Percentiles rank a stretch among this genome's conserved stretches.
phyloP scores from a whole-genome alignment of 1,140 invertebrate genomes.

The Hyposmocoma kahamanoa region DNA sequence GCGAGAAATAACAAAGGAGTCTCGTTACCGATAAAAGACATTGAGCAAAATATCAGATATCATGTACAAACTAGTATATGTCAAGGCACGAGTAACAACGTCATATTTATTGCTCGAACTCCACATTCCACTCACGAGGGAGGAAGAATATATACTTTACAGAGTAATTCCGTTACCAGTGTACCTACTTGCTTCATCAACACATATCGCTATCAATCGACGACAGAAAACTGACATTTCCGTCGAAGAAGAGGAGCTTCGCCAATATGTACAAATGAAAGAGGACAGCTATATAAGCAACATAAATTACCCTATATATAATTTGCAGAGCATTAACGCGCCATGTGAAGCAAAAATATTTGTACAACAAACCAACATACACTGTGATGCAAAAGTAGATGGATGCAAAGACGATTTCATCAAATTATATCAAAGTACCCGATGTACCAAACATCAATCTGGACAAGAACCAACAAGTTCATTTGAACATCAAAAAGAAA shows the following conservation, averaged over 20 bases:
- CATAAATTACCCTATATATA: constrained; percentile 1
- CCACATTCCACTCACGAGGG: constrained; percentile 12
- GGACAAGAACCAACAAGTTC: no score
- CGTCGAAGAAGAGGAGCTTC: constrained; percentile 8
- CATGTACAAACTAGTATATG: constrained; percentile 16
- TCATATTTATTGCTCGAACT: constrained; percentile 14
- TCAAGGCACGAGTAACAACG: constrained; percentile 14
- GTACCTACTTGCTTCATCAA: background rate
- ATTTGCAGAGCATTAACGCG: background rate
- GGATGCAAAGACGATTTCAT: background rate
- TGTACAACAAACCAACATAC: background rate
- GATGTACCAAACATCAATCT: no score
- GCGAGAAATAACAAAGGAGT: constrained; percentile 15
- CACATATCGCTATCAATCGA: background rate
- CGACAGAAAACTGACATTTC: background rate
- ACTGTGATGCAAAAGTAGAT: background rate
- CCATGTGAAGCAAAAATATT: background rate
- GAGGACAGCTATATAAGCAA: constrained; percentile 9
- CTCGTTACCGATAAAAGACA: constrained; percentile 15
- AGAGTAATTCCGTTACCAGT: constrained; percentile 12
- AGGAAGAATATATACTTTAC: constrained; percentile 7
- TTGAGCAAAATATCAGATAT: constrained; percentile 5
- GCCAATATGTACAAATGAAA: constrained; percentile 8
- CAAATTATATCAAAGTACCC: background rate
- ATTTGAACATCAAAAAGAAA: no score